Conservation (phyloP, 1,140 invertebrate genomes). For the Drosophila trapezifrons region DNA sequence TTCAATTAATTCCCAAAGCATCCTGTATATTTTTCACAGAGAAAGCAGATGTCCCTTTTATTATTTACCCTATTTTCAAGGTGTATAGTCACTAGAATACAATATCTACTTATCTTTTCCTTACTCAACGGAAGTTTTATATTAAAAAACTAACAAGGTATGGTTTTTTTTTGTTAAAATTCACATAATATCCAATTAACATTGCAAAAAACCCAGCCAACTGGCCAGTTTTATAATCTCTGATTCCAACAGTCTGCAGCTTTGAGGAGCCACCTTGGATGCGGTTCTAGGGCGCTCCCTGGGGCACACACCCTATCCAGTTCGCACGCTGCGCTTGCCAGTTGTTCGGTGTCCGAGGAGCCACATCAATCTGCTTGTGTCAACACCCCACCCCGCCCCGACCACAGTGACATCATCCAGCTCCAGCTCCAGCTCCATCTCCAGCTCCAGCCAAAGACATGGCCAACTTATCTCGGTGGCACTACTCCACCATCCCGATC, state of each 20-base stretch:
- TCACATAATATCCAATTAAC: not conserved
- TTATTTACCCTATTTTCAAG: not conserved
- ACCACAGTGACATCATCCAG: constrained; percentile 39
- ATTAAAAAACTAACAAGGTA: too few relatives aligned
- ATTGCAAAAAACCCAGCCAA: not conserved
- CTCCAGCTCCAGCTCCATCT: not conserved
- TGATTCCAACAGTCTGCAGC: constrained; percentile 12
- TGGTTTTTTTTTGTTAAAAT: not conserved
- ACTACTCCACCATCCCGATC: constrained; percentile 2
- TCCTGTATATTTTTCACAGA: too few relatives aligned
- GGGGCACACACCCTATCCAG: constrained; percentile 62
- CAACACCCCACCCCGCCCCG: constrained; percentile 58
- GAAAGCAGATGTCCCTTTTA: too few relatives aligned
- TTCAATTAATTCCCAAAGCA: too few relatives aligned
- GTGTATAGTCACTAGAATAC: too few relatives aligned
- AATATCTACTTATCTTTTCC: too few relatives aligned
- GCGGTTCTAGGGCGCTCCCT: constrained; percentile 48
- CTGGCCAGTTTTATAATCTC: constrained; percentile 22
- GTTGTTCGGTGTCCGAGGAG: constrained; percentile 52
- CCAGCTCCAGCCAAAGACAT: constrained; percentile 7
- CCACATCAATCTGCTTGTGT: constrained; percentile 77
- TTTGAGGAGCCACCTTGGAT: not conserved
- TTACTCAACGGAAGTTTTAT: too few relatives aligned
- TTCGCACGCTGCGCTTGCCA: constrained; percentile 69
- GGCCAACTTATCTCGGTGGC: constrained; percentile 14